A percentile compares a stretch with the other conserved stretches of the same genome.
Evolutionary conservation across 92 coral and sea anemone species (phyloP).

Genomic region (Palythoa grandiflora): DNA sequence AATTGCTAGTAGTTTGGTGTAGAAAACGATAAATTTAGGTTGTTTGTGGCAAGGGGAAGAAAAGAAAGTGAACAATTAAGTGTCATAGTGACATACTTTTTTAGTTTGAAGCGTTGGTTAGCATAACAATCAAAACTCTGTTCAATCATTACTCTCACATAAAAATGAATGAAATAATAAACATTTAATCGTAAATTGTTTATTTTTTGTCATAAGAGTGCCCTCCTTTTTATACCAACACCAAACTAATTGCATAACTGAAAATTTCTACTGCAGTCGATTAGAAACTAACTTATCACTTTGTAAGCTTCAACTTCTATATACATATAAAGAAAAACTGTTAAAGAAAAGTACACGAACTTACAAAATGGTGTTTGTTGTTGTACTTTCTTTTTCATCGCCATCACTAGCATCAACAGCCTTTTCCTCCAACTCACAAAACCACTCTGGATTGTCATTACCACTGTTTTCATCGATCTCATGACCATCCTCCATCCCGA

Average conservation of each 20-base stretch:
- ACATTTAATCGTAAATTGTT: not conserved
- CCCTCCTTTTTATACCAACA: not conserved
- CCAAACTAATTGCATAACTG: not conserved
- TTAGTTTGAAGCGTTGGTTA: not conserved
- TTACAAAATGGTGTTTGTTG: constrained; percentile 56
- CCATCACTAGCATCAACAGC: constrained; percentile 50
- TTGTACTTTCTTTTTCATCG: constrained; percentile 48
- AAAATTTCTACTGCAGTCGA: not conserved
- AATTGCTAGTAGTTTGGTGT: not conserved
- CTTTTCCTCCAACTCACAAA: constrained; percentile 47
- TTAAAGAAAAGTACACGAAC: constrained; percentile 4
- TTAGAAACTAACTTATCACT: not conserved
- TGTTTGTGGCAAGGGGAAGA: constrained; percentile 4
- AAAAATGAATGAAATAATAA: not conserved
- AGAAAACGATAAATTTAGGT: constrained; percentile 11
- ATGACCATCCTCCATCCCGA: constrained; percentile 42
- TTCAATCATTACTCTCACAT: not conserved
- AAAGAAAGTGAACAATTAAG: not conserved
- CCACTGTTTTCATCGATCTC: constrained; percentile 38
- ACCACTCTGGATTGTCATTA: constrained; percentile 53
- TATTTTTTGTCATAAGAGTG: not conserved
- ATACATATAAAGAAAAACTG: not conserved
- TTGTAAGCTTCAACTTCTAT: constrained; percentile 10
- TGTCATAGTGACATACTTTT: not conserved
- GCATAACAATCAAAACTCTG: not conserved